A percentile compares a stretch with the other conserved stretches of the same genome.
phyloP scores from a whole-genome alignment of 1,140 invertebrate species.

The Pomacea maculata region DNA sequence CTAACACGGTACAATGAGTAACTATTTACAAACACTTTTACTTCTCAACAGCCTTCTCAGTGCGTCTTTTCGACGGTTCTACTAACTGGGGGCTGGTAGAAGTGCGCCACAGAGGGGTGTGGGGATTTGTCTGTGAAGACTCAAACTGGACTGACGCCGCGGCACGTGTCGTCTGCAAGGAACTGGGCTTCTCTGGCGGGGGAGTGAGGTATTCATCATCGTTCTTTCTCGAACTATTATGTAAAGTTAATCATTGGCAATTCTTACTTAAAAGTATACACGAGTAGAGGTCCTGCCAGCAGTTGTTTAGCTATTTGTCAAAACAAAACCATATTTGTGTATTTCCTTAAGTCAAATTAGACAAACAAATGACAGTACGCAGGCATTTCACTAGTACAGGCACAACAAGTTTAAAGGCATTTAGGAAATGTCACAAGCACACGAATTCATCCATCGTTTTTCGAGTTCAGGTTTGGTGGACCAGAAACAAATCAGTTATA shows the following conservation, averaged over 20 bases:
- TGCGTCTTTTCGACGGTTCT: slow-evolving; percentile 33
- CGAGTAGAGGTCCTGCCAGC: background rate
- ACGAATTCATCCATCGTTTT: background rate
- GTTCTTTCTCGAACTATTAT: background rate
- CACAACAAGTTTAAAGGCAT: too few species aligned
- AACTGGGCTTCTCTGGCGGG: slow-evolving; percentile 29
- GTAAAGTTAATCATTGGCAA: background rate
- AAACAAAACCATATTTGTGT: background rate
- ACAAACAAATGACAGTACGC: background rate
- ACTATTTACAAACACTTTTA: too few species aligned
- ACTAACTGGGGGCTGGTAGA: slow-evolving; percentile 39
- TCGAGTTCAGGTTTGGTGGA: background rate
- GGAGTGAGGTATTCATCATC: slow-evolving; percentile 6
- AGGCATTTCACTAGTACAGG: too few species aligned
- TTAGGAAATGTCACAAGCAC: background rate
- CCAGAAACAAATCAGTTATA: background rate
- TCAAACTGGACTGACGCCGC: slow-evolving; percentile 47
- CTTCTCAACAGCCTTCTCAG: slow-evolving; percentile 36
- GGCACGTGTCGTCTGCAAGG: slow-evolving; percentile 41
- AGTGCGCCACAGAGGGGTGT: slow-evolving; percentile 36
- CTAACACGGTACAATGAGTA: too few species aligned
- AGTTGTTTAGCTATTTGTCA: background rate
- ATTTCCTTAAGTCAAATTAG: background rate
- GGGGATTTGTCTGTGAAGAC: slow-evolving; percentile 46
- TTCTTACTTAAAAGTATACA: background rate